Base-by-base conservation (phyloP, 2,797 vertebrate species). In the Discoglossus pictus region DNA sequence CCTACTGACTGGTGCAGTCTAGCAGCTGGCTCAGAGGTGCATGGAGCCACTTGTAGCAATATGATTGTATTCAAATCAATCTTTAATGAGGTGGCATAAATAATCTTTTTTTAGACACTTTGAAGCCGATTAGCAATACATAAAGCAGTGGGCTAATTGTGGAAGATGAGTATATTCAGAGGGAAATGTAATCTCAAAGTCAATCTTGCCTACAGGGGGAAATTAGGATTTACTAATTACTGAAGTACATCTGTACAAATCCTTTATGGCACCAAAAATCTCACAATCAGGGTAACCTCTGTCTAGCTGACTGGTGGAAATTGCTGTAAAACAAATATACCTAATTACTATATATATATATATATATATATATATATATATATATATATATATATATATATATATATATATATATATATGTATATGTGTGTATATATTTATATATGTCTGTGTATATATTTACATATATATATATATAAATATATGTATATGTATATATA, bases 61-160 rank as follows among this genome's bases (percentile, higher is more conserved):
- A 78, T 58, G 63, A 78, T 71, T 64, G 74, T 81, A 81, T 79
- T 82, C 73, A 81, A 84, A 83, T 86, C 77, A 84, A 80, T 80
- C 78, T 80, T 87, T 84, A 87, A 86, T 80, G 83, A 80, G 51
- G 76, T 77, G 73, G 76, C 71, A 71, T 82, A 80, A 35, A 38
- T 36, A 39, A 40, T 51, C 11, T 60, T 52, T 50, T 65, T 36
- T n/a, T n/a, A n/a, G n/a, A n/a, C n/a, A n/a, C n/a, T n/a, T n/a
- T n/a, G n/a, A n/a, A n/a, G n/a, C n/a, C n/a, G n/a, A n/a, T n/a
- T n/a, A n/a, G n/a, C n/a, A n/a, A n/a, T 13, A 16, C 10, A 17
- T 21, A 23, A 15, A 12, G 15, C 16, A 42, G 20, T 25, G 9
- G 46, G 23, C 20, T 42, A 10, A 55, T 16, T 36, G 24, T 51